Percentiles rank a stretch among this genome's conserved stretches.
Evolutionary conservation across 2,888 invertebrate species (phyloP).

Genomic region (Tholera decimalis): DNA sequence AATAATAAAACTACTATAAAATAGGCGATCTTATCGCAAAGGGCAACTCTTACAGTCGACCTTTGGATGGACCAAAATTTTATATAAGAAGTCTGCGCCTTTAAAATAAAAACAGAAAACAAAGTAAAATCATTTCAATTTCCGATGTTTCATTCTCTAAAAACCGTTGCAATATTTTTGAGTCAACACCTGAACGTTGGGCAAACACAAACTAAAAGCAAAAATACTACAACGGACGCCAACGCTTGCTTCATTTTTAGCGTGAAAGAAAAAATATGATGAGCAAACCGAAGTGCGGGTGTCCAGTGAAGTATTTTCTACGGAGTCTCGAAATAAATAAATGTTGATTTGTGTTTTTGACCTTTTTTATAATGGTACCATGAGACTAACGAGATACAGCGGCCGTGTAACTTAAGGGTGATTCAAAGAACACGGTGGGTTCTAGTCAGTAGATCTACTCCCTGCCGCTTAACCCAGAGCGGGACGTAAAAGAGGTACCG

Average conservation of each 20-base stretch:
- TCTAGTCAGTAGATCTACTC: no score
- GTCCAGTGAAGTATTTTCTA: constrained; percentile 33
- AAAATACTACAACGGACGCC: constrained; percentile 67
- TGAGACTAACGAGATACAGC: no score
- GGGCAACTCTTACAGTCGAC: no score
- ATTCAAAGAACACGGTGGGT: no score
- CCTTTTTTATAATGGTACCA: no score
- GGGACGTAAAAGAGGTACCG: no score
- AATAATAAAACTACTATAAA: no score
- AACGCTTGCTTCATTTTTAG: constrained; percentile 68
- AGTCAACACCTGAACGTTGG: constrained; percentile 76
- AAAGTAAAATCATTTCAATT: constrained; percentile 64
- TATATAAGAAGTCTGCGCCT: not conserved
- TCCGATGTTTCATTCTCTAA: constrained; percentile 71
- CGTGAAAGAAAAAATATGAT: constrained; percentile 73
- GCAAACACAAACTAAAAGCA: constrained; percentile 70
- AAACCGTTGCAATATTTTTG: constrained; percentile 77
- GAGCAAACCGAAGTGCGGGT: constrained; percentile 63
- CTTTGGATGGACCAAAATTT: no score
- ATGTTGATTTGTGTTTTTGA: not conserved
- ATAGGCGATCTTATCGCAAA: no score
- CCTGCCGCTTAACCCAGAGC: no score
- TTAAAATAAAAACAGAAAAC: constrained; percentile 19
- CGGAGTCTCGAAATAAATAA: constrained; percentile 25
- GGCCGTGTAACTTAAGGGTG: no score